Conservation (phyloP, 2,113 vertebrate species). For the Colius striatus region DNA sequence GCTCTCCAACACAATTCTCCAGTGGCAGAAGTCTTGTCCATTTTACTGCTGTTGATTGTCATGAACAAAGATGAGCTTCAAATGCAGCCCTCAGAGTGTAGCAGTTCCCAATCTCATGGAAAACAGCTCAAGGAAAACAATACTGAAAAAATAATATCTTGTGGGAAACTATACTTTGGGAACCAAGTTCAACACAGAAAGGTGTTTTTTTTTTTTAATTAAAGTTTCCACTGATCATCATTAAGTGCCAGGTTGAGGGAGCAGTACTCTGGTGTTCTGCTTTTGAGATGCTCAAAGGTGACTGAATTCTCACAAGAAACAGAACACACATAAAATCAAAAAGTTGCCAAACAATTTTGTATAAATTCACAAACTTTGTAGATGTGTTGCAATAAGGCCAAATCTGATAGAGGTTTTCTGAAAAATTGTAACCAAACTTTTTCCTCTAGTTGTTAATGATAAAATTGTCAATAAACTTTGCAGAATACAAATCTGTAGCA, state of each 20-base stretch:
- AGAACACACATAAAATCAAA: neutral
- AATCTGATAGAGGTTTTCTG: neutral
- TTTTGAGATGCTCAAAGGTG: neutral
- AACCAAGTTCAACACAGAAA: neutral
- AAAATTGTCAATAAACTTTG: neutral
- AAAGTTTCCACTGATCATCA: neutral
- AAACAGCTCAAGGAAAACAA: neutral
- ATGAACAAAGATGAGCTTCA: neutral
- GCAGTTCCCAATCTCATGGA: neutral
- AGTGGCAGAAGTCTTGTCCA: neutral
- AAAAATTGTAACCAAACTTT: neutral
- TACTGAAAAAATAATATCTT: neutral
- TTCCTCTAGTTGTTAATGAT: neutral
- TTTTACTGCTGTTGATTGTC: neutral
- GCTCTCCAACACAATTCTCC: neutral
- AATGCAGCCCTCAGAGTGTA: neutral
- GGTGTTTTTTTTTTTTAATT: neutral
- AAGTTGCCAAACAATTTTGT: neutral
- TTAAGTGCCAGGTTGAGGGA: neutral
- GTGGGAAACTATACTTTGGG: neutral
- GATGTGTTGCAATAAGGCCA: neutral
- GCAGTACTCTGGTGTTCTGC: neutral
- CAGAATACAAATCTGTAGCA: neutral
- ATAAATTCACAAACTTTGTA: neutral
- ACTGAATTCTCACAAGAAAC: neutral